Conservation (phyloP, 2,113 vertebrate species). For the Myodes glareolus region DNA sequence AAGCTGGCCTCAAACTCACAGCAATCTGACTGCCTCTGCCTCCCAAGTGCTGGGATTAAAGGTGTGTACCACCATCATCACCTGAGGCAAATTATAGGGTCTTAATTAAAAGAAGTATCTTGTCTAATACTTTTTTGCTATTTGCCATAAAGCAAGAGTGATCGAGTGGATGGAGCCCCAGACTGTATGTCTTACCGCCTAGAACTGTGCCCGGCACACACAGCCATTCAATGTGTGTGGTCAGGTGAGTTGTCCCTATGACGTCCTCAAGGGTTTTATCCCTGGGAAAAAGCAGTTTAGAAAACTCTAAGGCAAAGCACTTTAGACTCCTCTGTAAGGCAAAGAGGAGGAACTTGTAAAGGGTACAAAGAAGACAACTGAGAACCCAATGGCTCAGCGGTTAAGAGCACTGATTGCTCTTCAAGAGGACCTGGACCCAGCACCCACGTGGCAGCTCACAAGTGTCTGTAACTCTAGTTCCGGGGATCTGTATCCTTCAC, state of each 20-base stretch:
- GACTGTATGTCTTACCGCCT: neutral
- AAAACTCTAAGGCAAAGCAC: neutral
- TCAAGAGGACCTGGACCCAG: neutral
- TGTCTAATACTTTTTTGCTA: neutral
- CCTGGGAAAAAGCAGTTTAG: too few relatives aligned
- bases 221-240: neutral
- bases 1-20: too few relatives aligned
- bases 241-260: neutral
- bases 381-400: neutral
- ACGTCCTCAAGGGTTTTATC: neutral
- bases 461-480: neutral
- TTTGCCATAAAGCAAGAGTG: neutral
- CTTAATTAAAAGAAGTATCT: neutral
- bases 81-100: neutral
- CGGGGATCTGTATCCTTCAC: too few relatives aligned
- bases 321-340: neutral
- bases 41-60: neutral
- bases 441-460: neutral
- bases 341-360: neutral
- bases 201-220: neutral
- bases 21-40: neutral
- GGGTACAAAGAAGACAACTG: neutral
- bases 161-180: too few relatives aligned
- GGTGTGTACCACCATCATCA: neutral
- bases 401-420: neutral